Evolutionary conservation across 1,140 invertebrate genomes (phyloP), one percentile per base, ranked within the genome.

Genomic region (Drosophila arawakana): DNA sequence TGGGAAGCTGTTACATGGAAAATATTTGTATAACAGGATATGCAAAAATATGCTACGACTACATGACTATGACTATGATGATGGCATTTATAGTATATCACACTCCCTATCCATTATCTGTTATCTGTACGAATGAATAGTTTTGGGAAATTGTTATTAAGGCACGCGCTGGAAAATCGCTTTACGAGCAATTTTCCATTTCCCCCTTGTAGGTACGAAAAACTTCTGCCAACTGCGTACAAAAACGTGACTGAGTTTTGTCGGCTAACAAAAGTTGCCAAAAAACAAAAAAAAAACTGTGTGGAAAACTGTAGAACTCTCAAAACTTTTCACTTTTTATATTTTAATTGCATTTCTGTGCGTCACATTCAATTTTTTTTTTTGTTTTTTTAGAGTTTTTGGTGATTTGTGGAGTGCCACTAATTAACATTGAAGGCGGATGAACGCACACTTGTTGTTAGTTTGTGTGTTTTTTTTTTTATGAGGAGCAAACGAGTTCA

Each of bases 11-110:
- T 73, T 83, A 83, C 83, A 88, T 75, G 77, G 44, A 61, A 88
- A 88, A 88, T 88, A 89, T 88, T 88, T 88, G 83, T 88, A 80
- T 84, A 52, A 75, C 84, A 89, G 84, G 80, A 89, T 80, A 83
- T 89, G 83, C 77, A 70, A 81, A 89, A 88, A 89, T 88, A 83
- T 88, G 83, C 73, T 72, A 30, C 43, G 13, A 43, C 44, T 75
- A 73, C 54, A 60, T 61, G 65, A 50, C 50, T 35, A 59, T 46
- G 61, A 73, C 58, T 57, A 59, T 54, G 74, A 68, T 68, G 63
- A 70, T 66, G 78, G 52, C 69, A 76, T 77, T 86, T 80, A 71
- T 43, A 69, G 30, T 35, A 47, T 30, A 30, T 30, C 41, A 15
- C 57, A 9, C 50, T 11, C 60, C 41, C 30, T 43, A 54, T 43